Conservation (phyloP, 2,113 vertebrate genomes). For the Scopus umbretta region DNA sequence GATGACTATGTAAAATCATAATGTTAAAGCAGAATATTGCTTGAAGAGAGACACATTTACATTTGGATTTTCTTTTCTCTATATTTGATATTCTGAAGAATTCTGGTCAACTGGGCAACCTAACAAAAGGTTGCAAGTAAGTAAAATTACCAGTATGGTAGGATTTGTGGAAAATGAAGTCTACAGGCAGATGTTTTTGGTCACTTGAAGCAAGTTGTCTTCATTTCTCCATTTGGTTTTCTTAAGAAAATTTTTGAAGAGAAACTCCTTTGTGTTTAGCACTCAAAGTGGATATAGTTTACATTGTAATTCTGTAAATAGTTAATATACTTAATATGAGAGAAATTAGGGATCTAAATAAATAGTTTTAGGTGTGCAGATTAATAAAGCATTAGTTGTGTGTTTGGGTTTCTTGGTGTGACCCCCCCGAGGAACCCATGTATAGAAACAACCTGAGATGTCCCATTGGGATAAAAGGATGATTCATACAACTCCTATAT, state of each 20-base stretch:
- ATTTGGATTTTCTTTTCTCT: not conserved
- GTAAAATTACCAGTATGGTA: not conserved
- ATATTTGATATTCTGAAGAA: not conserved
- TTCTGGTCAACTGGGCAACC: not conserved
- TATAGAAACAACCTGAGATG: not conserved
- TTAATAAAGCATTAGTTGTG: not conserved
- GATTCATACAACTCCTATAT: not conserved
- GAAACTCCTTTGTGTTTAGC: not conserved
- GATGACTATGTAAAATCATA: not conserved
- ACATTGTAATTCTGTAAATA: not conserved
- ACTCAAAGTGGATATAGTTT: not conserved
- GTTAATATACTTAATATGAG: not conserved
- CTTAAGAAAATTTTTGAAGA: not conserved
- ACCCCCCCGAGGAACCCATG: not conserved
- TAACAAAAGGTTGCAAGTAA: not conserved
- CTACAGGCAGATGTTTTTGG: not conserved
- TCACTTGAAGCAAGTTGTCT: not conserved
- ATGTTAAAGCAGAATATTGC: not conserved
- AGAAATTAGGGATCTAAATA: not conserved
- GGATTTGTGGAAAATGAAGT: not conserved
- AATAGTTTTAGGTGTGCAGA: not conserved
- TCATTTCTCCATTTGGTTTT: not conserved
- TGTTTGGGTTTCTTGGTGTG: not conserved
- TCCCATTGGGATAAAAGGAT: not conserved
- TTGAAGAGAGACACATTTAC: not conserved